Base-by-base conservation (phyloP, 2,888 invertebrate species). In the Heliconius aoede region DNA sequence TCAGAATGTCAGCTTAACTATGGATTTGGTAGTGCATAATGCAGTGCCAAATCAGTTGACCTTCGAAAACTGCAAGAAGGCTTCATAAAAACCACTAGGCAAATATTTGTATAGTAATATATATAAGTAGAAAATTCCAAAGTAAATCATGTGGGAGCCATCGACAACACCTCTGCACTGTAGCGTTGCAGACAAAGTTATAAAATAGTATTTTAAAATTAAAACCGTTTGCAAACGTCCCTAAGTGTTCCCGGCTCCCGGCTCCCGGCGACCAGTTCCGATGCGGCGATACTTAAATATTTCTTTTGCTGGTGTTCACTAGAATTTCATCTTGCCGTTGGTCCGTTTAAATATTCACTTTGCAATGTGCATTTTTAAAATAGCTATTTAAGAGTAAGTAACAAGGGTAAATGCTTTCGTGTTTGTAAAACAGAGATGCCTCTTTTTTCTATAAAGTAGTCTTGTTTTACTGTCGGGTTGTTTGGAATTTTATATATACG, bases 311-410 rank as follows among this genome's bases (percentile, higher is more conserved):
- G 18, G 40, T 60, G 72, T 36, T 61, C 58, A 24, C 36, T 36
- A 72, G 60, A 32, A 72, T 72, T 72, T 72, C 72, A 58, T 72
- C 58, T 58, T 72, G 36, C 72, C 62, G 75, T 71, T 46, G 46
- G 46, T 71, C 28, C 55, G 75, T 65, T 74, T 55, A 76, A 69
- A 64, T 62, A 76, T 76, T 76, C 71, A 71, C 71, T 76, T 76
- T 76, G 75, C 75, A 18, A 51, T 61, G 64, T 76, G 75, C 75
- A 76, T 61, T 76, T 76, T 76, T 76, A 72, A 76, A 76, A 72
- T 76, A 64, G 55, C 62, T 62, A 76, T 71, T 76, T 76, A 76
- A 62, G 51, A 62, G 71, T 58, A 62, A 62, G 71, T 64, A 62
- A 62, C 62, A 32, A 8, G 55, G 58, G 71, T 71, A 18, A 60